Evolutionary conservation across 2,888 invertebrate species (phyloP), one percentile per base, ranked within the genome.

Genomic region (Crossocerus cetratus): DNA sequence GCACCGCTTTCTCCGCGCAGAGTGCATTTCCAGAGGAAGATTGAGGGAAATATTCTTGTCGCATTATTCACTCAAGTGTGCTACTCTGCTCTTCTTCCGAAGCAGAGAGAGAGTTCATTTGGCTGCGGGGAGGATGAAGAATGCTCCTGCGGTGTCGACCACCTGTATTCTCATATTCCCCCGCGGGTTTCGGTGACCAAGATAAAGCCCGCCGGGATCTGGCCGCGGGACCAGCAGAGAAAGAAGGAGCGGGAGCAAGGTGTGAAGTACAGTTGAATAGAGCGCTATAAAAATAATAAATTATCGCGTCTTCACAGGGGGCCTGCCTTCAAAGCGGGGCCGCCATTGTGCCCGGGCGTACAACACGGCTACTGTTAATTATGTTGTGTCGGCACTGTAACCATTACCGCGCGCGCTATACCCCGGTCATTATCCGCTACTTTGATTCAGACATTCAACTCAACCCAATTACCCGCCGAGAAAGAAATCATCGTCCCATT

Each of bases 331-430:
- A 83, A 84, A 85, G 79, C 62, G 59, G 43, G 42, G 63, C 82
- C 83, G 82, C 76, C 80, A 85, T 83, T 84, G 76, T 80, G 68
- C 66, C 62, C 59, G 3, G 62, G 32, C 70, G 62, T 72, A 73
- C 65, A 72, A 55, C 69, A 64, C 69, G 62, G 81, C 84, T 84
- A 83, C 84, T 76, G 84, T 84, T 84, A 85, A 84, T 84, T 81
- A 84, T 63, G 72, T 77, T 66, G 57, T 65, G 74, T 63, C 71
- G 72, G 60, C 59, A 66, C 56, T 69, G 64, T 64, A 43, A 69
- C 61, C 71, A 77, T 65, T 57, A 61, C 70, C 23, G 58, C 79
- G 58, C 79, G 43, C 63, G 62, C 58, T 68, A 72, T 69, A 68
- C 54, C 60, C 43, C 65, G 70, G 55, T 65, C 72, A 76, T 82